These are phyloP conservation scores for Brassicogethes aeneus DNA, from an alignment of 2,888 invertebrate species.

Conservation along the genomic window DNA sequence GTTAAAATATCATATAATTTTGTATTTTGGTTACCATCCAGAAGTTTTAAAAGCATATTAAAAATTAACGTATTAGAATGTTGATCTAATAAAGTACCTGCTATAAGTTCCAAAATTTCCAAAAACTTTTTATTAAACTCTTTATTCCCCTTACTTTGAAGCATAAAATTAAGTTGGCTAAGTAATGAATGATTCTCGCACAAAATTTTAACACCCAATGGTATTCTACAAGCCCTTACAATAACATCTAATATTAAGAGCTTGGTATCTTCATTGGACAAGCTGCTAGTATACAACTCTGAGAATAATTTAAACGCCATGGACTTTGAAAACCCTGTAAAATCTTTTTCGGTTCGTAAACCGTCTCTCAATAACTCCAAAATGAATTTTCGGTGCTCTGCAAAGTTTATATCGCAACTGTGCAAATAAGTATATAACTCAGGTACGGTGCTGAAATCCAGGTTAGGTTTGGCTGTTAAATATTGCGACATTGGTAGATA, in stretches of 20 bases:
- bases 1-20: constrained; percentile 1
- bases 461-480: constrained; percentile 50
- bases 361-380: constrained; percentile 69
- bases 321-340: constrained; percentile 61
- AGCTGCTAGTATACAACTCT: constrained; percentile 55
- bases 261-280: constrained; percentile 55
- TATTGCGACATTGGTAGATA: constrained; percentile 57
- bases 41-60: constrained; percentile 22
- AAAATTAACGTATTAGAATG: too few species aligned
- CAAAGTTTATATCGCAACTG: constrained; percentile 62
- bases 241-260: constrained; percentile 59
- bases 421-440: constrained; percentile 81
- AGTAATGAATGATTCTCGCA: constrained; percentile 60
- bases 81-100: too few species aligned
- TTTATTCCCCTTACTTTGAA: constrained; percentile 12
- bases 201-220: constrained; percentile 55
- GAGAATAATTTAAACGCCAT: constrained; percentile 71
- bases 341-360: constrained; percentile 64
- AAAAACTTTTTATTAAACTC: constrained; percentile 17
- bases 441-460: constrained; percentile 74
- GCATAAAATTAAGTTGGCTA: constrained; percentile 53
- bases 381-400: constrained; percentile 67
- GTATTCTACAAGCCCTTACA: constrained; percentile 52
- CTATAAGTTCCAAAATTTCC: constrained; percentile 17
- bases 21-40: constrained; percentile 10